Evolutionary conservation across 2,113 vertebrate genomes (phyloP).

Genomic region (Cathartes aura): DNA sequence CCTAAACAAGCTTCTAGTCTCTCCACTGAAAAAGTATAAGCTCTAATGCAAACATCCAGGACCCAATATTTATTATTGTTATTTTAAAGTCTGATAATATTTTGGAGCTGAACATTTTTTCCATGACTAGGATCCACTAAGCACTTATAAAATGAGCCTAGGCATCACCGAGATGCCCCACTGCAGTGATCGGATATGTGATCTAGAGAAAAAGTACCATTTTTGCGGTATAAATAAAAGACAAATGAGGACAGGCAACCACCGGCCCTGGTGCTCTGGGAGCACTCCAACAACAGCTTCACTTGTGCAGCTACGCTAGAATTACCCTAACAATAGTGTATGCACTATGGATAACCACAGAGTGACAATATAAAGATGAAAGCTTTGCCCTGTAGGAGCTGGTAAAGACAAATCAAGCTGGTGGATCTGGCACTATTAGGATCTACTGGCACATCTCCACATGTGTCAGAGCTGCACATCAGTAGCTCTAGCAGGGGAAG

Average conservation of each 20-base stretch:
- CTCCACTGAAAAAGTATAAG: neutral
- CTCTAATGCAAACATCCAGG: neutral
- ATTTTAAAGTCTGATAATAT: neutral
- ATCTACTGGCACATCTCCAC: neutral
- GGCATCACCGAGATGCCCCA: neutral
- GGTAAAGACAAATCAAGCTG: neutral
- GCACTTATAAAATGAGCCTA: neutral
- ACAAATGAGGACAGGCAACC: neutral
- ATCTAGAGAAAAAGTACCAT: neutral
- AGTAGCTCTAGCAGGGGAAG: neutral
- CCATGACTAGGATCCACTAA: neutral
- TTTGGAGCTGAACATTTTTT: neutral
- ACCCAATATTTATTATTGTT: neutral
- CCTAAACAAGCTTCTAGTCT: neutral
- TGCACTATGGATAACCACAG: neutral
- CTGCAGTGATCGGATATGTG: accelerated
- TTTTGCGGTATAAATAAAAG: neutral
- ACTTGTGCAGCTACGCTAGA: neutral
- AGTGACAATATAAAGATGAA: neutral
- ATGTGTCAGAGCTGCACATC: neutral
- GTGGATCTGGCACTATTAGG: neutral
- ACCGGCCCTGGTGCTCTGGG: neutral
- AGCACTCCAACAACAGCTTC: neutral
- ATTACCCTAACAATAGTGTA: neutral
- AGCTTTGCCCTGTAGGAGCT: neutral